Percentiles rank a stretch among this genome's conserved stretches.
Conservation (phyloP, 2,888 invertebrate species). For the Agriotes lineatus region DNA sequence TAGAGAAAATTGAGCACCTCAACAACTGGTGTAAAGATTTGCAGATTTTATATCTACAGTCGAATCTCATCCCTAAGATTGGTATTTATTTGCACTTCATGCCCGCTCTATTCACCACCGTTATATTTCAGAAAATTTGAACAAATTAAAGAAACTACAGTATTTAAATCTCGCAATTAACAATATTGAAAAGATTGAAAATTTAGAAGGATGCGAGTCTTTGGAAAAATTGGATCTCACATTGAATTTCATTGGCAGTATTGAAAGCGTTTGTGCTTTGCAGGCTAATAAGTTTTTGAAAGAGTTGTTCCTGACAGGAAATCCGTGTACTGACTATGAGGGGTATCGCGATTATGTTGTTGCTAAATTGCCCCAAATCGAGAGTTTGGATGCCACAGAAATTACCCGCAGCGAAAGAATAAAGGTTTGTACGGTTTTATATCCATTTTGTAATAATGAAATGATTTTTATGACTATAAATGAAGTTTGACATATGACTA, state of each 20-base stretch:
- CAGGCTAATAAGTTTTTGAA: conserved; percentile 75
- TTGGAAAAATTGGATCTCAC: conserved; percentile 92
- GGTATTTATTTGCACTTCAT: conserved; percentile 62
- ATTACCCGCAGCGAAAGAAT: conserved; percentile 87
- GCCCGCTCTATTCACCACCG: neutral
- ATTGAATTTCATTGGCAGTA: conserved; percentile 91
- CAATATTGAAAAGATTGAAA: conserved; percentile 91
- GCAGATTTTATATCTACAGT: conserved; percentile 90
- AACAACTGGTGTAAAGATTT: conserved; percentile 92
- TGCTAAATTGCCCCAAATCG: conserved; percentile 82
- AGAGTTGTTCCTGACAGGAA: conserved; percentile 82
- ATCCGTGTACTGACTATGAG: conserved; percentile 89
- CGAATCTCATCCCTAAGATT: conserved; percentile 91
- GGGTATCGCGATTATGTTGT: conserved; percentile 90
- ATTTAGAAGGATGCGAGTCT: conserved; percentile 90
- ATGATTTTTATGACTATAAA: conserved; percentile 4
- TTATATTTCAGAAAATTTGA: conserved; percentile 79
- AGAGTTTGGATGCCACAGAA: conserved; percentile 80
- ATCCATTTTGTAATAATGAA: conserved; percentile 51
- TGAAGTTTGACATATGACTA: no score
- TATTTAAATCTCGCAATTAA: conserved; percentile 93
- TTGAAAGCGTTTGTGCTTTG: conserved; percentile 81
- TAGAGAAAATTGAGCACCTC: conserved; percentile 90
- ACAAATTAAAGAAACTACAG: conserved; percentile 85
- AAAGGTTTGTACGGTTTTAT: conserved; percentile 62